Conservation (phyloP, 2,888 invertebrate genomes). For the Lasioglossum malachurum region DNA sequence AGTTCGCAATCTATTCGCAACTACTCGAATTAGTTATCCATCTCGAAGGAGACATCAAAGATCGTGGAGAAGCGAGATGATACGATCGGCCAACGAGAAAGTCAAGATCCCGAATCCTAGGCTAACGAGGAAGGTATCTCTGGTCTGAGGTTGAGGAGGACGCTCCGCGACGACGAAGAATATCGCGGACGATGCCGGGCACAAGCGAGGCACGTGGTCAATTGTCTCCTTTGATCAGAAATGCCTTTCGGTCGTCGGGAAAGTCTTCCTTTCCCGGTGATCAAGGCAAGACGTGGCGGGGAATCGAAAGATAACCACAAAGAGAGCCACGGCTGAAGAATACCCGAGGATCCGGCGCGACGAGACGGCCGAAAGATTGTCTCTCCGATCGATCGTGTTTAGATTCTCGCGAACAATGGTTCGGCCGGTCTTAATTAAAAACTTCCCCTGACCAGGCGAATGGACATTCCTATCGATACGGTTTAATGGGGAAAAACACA, state of each 20-base stretch:
- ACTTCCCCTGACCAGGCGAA: not conserved
- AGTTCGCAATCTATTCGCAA: not conserved
- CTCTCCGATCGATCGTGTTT: conserved; percentile 16
- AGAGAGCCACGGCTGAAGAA: not conserved
- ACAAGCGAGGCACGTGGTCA: conserved; percentile 52
- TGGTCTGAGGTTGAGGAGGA: not conserved
- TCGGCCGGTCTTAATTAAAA: conserved; percentile 22
- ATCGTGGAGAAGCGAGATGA: not conserved
- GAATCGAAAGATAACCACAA: conserved; percentile 2
- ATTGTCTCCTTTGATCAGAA: conserved; percentile 58
- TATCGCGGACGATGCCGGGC: conserved; percentile 17
- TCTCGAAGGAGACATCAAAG: conserved; percentile 31
- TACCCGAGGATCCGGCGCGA: not conserved
- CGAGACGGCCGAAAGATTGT: not conserved
- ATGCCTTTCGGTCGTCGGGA: conserved; percentile 14
- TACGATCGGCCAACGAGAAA: not conserved
- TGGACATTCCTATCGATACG: conserved; percentile 8
- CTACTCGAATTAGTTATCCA: conserved; percentile 13
- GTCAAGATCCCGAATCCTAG: conserved; percentile 18
- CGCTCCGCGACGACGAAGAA: conserved; percentile 13
- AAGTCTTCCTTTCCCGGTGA: conserved; percentile 22
- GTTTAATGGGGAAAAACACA: conserved; percentile 18
- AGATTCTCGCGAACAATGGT: conserved; percentile 20
- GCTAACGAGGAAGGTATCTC: conserved; percentile 23
- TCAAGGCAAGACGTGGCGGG: conserved; percentile 18